Evolutionary conservation across 2,797 vertebrate species (phyloP), one percentile per base, ranked within the genome.

Genomic region (Enteromius afrohamiltoni): DNA sequence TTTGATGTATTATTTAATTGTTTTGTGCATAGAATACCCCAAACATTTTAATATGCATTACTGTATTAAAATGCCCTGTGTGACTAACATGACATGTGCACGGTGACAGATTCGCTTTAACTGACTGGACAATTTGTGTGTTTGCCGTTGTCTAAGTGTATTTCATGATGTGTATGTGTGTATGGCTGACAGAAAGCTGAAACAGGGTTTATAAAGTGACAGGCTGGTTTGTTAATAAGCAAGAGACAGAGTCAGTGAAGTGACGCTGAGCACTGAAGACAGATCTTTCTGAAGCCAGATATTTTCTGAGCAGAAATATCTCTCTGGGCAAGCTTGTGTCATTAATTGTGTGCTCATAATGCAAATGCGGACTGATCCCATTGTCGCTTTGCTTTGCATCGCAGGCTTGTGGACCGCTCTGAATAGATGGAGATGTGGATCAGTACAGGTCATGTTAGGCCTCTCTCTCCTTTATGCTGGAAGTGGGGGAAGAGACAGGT

Each of bases 261-360:
- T 88, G 89, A 87, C 40, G 45, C 84, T 88, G 86, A 88, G 86
- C 80, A 83, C 75, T 80, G 58, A 78, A 79, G 85, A 89, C 83
- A 84, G 82, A 80, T 85, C 84, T 83, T 79, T 88, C 87, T 87
- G 82, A 88, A 83, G 74, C 80, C 79, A 68, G 83, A 77, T 86
- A 71, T 87, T 87, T 85, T 83, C 75, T 65, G 74, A 88, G 73
- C 82, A 83, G 85, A 81, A 88, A 85, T 79, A 87, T 68, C 85
- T 82, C 89, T 87, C 74, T 83, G 81, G 85, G 89, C 86, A 83
- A 85, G 83, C 86, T 79, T 85, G 82, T 86, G 87, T 87, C 85
- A 86, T 64, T 75, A 82, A 80, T 80, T 85, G 80, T 85, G 70
- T 78, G 79, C 80, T 85, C 74, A 80, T 83, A 87, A 87, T 87